Evolutionary conservation across 2,797 vertebrate species (phyloP).

Genomic region (Pipistrellus pipistrellus): DNA sequence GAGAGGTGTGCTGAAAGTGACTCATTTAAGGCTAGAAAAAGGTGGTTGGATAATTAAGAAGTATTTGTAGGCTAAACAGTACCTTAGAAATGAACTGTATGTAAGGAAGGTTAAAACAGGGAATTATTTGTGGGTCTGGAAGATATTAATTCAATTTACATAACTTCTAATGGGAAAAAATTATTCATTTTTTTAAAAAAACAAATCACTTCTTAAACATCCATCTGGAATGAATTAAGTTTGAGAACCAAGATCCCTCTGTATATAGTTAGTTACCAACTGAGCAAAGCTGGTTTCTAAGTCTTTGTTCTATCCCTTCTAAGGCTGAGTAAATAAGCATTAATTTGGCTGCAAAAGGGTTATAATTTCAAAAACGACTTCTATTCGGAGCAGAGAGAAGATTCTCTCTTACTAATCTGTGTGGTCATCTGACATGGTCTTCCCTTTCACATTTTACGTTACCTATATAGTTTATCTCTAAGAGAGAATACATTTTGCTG

Average conservation of each 20-base stretch:
- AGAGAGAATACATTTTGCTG: constrained; percentile 62
- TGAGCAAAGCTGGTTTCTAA: background rate
- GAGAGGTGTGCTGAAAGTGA: background rate
- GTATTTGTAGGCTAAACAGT: background rate
- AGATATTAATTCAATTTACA: background rate
- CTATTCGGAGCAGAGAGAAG: background rate
- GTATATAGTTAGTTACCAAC: background rate
- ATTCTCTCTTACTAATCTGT: constrained; percentile 49
- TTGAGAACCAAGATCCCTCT: background rate
- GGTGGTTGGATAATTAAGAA: background rate
- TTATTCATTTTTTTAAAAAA: background rate
- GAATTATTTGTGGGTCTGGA: background rate
- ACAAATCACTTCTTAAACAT: background rate
- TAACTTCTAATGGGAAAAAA: background rate
- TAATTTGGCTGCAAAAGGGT: constrained; percentile 11
- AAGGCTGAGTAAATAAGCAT: background rate
- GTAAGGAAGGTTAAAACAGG: background rate
- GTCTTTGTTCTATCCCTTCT: background rate
- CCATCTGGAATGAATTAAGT: background rate
- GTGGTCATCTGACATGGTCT: constrained; percentile 58
- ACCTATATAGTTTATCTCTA: constrained; percentile 73
- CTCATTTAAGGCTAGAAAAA: background rate
- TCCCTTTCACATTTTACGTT: constrained; percentile 63
- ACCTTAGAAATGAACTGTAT: background rate
- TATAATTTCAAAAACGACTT: constrained; percentile 32